These are phyloP conservation scores for Fistularia tabacaria DNA, from an alignment of 2,797 vertebrate species.

Conservation along the genomic window DNA sequence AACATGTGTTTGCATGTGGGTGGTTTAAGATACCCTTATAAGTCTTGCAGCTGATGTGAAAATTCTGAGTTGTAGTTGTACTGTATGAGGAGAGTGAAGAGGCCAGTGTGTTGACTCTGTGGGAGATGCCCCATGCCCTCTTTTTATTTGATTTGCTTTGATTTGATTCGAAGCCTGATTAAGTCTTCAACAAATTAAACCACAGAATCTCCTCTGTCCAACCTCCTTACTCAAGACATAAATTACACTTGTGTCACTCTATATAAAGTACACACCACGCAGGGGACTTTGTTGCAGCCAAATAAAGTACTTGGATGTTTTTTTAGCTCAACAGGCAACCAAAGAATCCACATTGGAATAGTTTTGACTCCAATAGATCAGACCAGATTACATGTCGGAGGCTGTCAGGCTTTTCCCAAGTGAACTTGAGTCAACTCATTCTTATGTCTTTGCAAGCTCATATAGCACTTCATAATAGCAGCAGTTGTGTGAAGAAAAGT, in stretches of 20 bases:
- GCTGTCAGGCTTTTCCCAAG: slow-evolving; percentile 18
- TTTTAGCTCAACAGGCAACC: slow-evolving; percentile 24
- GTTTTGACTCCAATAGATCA: slow-evolving; percentile 48
- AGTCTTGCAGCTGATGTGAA: slow-evolving; percentile 35
- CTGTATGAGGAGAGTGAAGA: slow-evolving; percentile 14
- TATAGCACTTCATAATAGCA: background rate
- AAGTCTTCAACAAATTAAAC: slow-evolving; percentile 55
- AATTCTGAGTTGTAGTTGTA: slow-evolving; percentile 5
- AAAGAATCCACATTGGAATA: slow-evolving; percentile 31
- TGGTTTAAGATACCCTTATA: slow-evolving; percentile 19
- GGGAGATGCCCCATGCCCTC: slow-evolving; percentile 22
- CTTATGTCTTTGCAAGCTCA: background rate
- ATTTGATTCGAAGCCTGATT: slow-evolving; percentile 56
- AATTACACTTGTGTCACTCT: slow-evolving; percentile 28
- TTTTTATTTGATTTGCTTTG: slow-evolving; percentile 30
- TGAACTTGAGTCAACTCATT: slow-evolving; percentile 4
- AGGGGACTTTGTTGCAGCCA: slow-evolving; percentile 15
- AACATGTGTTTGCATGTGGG: slow-evolving; percentile 24
- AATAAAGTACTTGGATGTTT: slow-evolving; percentile 39
- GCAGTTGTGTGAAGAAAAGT: background rate
- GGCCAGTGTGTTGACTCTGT: slow-evolving; percentile 13
- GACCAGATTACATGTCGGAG: slow-evolving; percentile 45
- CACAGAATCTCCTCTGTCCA: slow-evolving; percentile 48
- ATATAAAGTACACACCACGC: slow-evolving; percentile 7
- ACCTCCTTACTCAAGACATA: slow-evolving; percentile 22